Evolutionary conservation across 1,140 invertebrate species (phyloP), one percentile per base, ranked within the genome.

Genomic region (Drosophila watanabei): DNA sequence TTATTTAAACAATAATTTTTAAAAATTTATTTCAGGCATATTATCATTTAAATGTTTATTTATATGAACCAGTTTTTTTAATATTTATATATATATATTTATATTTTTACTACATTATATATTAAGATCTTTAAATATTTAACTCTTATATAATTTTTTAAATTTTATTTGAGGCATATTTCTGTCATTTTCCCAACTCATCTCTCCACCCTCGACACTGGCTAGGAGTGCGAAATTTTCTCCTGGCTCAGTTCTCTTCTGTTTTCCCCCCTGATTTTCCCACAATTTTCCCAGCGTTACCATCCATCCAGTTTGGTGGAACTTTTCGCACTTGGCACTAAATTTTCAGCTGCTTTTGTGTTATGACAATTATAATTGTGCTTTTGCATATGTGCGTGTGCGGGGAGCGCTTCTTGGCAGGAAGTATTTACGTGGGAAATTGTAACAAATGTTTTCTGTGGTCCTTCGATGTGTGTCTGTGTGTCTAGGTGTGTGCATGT

Each of bases 361-460:
- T 88, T 88, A 89, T 88, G 85, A 88, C 85, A 89, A 88, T 88
- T 88, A 88, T 88, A 88, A 88, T 88, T 88, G 85, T 88, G 79
- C 79, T 79, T 75, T 69, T 75, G 81, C 85, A 89, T 89, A 75
- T 65, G 60, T 66, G 62, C 43, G 37, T 46, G 37, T 52, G 71
- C 24, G 62, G 52, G 43, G 57, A 63, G 61, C 58, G 52, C 81
- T 89, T 82, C 85, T 88, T 88, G 85, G 85, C 78, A 89, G 86
- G 75, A 85, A 89, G 81, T 85, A 88, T 88, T 88, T 88, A 88
- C 81, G 86, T 89, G 86, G 81, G 86, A 88, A 85, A 88, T 85
- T 88, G 85, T 85, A 89, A 89, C 85, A 88, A 88, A 88, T 89
- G 85, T 84, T 85, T 78, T 87, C 57, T 75, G 63, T 62, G 65